Percentiles rank a stretch among this genome's conserved stretches.
phyloP scores from a whole-genome alignment of 2,888 invertebrate genomes.

The Trissoscelio sp. region DNA sequence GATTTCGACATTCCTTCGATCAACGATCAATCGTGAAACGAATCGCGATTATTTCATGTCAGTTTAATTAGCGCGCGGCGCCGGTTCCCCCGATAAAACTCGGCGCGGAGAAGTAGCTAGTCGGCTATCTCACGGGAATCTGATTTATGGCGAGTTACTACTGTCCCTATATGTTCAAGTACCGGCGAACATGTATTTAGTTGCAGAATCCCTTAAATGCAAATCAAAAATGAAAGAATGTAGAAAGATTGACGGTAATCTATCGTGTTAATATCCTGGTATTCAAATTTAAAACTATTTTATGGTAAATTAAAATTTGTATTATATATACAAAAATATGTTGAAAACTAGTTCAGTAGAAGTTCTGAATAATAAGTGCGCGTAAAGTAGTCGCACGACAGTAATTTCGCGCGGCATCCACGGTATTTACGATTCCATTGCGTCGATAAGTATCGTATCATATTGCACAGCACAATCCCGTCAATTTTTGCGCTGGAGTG shows the following conservation, averaged over 20 bases:
- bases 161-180: constrained; percentile 69
- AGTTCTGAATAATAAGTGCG: constrained; percentile 23
- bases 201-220: constrained; percentile 35
- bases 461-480: constrained; percentile 59
- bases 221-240: no score
- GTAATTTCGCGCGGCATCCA: constrained; percentile 29
- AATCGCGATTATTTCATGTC: constrained; percentile 82
- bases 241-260: no score
- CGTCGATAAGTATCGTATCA: constrained; percentile 55
- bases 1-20: constrained; percentile 79
- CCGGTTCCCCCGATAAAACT: constrained; percentile 82
- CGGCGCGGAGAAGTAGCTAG: constrained; percentile 80
- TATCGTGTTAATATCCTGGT: no score
- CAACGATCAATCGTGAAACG: constrained; percentile 82
- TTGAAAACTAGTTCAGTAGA: constrained; percentile 13
- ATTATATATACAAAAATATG: no score
- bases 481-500: constrained; percentile 46
- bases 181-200: constrained; percentile 48
- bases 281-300: no score
- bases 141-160: constrained; percentile 82
- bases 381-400: constrained; percentile 42
- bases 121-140: constrained; percentile 82
- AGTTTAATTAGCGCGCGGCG: constrained; percentile 83
- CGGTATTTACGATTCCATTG: constrained; percentile 50
- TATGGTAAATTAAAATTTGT: no score